phyloP scores from a whole-genome alignment of 2,888 invertebrate species.

The Drosophila eohydei region DNA sequence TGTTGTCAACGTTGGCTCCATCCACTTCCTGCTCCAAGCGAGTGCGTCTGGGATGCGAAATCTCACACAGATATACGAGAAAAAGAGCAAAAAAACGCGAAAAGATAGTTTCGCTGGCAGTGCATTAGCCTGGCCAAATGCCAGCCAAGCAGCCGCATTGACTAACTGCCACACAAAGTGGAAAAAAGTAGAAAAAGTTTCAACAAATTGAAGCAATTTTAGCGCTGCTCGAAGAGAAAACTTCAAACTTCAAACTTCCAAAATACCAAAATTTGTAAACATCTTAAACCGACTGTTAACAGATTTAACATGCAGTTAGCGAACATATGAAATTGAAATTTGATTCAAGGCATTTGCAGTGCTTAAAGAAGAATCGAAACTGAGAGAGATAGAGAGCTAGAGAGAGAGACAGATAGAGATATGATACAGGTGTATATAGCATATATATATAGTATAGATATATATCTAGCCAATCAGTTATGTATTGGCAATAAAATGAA shows the following conservation, averaged over 20 bases:
- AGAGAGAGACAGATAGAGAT: background rate
- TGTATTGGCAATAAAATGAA: constrained; percentile 23
- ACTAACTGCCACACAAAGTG: constrained; percentile 6
- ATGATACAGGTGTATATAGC: background rate
- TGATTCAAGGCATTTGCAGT: background rate
- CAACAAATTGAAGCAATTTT: background rate
- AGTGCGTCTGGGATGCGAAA: constrained; percentile 47
- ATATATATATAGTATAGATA: background rate
- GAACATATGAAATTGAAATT: background rate
- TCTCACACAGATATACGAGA: constrained; percentile 28
- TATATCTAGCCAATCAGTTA: background rate
- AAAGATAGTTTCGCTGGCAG: constrained; percentile 31
- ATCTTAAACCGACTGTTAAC: background rate
- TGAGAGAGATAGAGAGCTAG: background rate
- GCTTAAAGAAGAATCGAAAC: background rate
- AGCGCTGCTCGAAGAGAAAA: background rate
- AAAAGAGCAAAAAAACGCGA: background rate
- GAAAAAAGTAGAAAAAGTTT: background rate
- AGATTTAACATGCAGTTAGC: background rate
- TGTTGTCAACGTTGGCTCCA: constrained; percentile 49
- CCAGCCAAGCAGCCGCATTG: background rate
- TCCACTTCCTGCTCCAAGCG: constrained; percentile 65
- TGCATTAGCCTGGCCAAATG: constrained; percentile 37
- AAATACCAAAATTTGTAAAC: background rate
- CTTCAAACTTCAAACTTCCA: too few relatives aligned